Percentiles rank a stretch among this genome's conserved stretches.
Conservation (phyloP, 2,113 vertebrate species). For the Paradoxurus hermaphroditus region DNA sequence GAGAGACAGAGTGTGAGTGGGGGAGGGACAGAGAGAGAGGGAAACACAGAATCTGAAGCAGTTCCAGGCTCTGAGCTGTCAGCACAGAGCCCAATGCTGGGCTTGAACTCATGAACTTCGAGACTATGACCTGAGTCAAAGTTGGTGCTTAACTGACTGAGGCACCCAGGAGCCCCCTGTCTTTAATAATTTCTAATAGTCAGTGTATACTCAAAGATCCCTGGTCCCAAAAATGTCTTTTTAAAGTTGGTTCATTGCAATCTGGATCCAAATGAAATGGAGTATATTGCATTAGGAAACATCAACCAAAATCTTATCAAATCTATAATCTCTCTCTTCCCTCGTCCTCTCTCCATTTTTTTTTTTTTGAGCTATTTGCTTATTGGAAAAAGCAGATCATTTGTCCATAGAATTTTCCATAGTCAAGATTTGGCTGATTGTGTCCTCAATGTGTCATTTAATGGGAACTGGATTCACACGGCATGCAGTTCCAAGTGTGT, state of each 20-base stretch:
- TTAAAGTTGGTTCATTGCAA: neutral
- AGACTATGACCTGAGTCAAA: too few relatives aligned
- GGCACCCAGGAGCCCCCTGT: neutral
- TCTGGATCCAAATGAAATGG: neutral
- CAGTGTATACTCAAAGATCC: neutral
- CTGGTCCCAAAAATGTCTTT: neutral
- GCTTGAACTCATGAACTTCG: too few relatives aligned
- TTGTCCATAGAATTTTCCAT: conserved; percentile 47
- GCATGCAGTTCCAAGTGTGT: conserved; percentile 4
- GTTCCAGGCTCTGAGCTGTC: too few relatives aligned
- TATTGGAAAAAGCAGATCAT: conserved; percentile 54
- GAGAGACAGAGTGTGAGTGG: too few relatives aligned
- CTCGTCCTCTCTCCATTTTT: neutral
- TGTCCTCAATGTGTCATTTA: conserved; percentile 48
- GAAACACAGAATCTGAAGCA: too few relatives aligned
- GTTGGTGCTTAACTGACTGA: too few relatives aligned
- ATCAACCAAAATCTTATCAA: neutral
- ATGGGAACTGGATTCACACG: conserved; percentile 29
- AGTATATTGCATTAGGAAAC: neutral
- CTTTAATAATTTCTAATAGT: neutral
- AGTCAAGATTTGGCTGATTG: conserved; percentile 39
- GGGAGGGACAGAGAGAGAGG: too few relatives aligned
- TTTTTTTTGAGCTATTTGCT: conserved; percentile 17
- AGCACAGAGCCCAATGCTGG: too few relatives aligned
- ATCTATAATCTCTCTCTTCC: neutral